A percentile compares a stretch with the other conserved stretches of the same genome.
Evolutionary conservation across 2,888 invertebrate species (phyloP).

Genomic region (Mythimna loreyi): DNA sequence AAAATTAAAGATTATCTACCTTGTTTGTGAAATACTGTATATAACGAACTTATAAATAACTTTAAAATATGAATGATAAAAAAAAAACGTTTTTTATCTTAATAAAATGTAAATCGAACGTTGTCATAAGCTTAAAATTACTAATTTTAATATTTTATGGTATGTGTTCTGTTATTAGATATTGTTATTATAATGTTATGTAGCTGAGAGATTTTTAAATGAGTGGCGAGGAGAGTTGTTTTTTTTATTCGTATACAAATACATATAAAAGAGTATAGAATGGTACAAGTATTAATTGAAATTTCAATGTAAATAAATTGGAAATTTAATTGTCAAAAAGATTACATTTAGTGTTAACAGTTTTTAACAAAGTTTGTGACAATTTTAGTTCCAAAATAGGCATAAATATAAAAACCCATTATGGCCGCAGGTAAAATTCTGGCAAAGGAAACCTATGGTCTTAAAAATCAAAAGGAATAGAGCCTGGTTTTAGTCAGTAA

Average conservation of each 20-base stretch:
- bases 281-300: background rate
- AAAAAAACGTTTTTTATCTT: background rate
- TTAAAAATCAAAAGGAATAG: too few relatives aligned
- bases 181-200: background rate
- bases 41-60: too few relatives aligned
- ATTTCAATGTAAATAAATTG: background rate
- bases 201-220: background rate
- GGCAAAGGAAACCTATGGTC: too few relatives aligned
- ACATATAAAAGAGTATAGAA: background rate
- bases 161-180: conserved; percentile 12
- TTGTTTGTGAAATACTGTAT: background rate
- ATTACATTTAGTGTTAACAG: background rate
- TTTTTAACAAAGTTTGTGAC: background rate
- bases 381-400: background rate
- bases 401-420: too few relatives aligned
- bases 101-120: background rate
- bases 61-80: conserved; percentile 10
- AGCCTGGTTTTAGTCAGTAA: too few relatives aligned
- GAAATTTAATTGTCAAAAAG: background rate
- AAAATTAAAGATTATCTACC: background rate
- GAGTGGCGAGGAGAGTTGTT: too few relatives aligned
- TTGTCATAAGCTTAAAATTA: background rate
- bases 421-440: too few relatives aligned
- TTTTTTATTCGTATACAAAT: too few relatives aligned
- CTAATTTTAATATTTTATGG: conserved; percentile 6